Evolutionary conservation across 2,797 vertebrate species (phyloP).

Genomic region (Lepilemur septentrionalis): DNA sequence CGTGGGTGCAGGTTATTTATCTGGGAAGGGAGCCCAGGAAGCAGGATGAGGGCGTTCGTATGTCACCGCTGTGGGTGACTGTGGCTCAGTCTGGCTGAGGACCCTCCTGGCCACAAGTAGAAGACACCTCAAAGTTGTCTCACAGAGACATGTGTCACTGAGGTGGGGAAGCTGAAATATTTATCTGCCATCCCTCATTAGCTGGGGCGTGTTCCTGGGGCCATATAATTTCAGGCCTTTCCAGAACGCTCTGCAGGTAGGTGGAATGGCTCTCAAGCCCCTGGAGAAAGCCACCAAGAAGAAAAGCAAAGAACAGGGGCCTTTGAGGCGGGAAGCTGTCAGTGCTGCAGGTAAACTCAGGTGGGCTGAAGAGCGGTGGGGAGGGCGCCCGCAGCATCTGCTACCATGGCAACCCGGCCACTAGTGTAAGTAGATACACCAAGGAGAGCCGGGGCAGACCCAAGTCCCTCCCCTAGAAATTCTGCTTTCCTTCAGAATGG

Average conservation of each 20-base stretch:
- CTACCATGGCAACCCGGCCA: background rate
- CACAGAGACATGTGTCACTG: background rate
- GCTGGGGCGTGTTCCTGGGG: background rate
- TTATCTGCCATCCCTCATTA: background rate
- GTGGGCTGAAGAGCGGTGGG: background rate
- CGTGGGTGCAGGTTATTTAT: background rate
- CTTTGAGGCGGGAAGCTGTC: background rate
- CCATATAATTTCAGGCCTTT: background rate
- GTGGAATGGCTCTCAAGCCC: background rate
- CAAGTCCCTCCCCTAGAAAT: background rate
- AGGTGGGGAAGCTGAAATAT: background rate
- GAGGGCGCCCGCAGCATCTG: background rate
- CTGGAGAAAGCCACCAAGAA: background rate
- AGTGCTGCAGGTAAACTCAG: background rate
- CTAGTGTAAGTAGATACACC: background rate
- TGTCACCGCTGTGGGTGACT: too few species aligned
- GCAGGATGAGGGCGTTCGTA: fast-evolving
- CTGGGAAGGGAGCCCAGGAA: background rate
- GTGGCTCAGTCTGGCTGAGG: background rate
- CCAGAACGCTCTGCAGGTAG: background rate
- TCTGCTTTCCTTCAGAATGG: background rate
- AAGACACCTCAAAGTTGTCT: background rate
- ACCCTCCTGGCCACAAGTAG: background rate
- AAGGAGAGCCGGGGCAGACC: background rate
- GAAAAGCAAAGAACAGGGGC: background rate